phyloP scores from a whole-genome alignment of 2,113 vertebrate species.

The Clarias batrachus region DNA sequence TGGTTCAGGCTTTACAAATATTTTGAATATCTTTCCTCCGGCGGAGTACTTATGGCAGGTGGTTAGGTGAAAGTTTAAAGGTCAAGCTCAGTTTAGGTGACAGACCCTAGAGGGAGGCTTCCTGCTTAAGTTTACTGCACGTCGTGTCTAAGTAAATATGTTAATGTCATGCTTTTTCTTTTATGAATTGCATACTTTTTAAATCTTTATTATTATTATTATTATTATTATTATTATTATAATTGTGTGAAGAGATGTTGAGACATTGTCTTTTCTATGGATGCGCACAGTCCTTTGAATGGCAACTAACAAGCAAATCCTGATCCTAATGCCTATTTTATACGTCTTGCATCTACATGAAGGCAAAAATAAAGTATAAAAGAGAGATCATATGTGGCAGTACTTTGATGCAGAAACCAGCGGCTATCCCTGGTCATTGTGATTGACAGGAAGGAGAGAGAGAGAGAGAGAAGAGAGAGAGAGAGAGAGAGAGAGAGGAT shows the following conservation, averaged over 20 bases:
- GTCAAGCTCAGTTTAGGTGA: slow-evolving; percentile 28
- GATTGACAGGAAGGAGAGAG: background rate
- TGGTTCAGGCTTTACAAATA: slow-evolving; percentile 30
- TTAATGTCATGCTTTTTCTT: background rate
- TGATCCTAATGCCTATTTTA: background rate
- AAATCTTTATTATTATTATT: background rate
- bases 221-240: too few relatives aligned
- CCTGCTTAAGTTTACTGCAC: background rate
- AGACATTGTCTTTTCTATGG: background rate
- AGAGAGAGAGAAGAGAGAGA: too few relatives aligned
- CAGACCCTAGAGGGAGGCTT: background rate
- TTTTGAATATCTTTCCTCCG: slow-evolving; percentile 36
- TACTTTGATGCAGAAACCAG: background rate
- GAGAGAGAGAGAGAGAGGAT: background rate
- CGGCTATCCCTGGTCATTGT: background rate
- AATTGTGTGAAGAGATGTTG: background rate
- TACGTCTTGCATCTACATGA: background rate
- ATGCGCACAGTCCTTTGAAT: background rate
- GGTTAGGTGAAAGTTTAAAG: slow-evolving; percentile 31
- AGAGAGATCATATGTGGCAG: background rate
- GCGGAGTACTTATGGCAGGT: slow-evolving; percentile 24
- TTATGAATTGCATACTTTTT: background rate
- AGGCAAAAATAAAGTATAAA: background rate
- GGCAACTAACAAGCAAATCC: background rate
- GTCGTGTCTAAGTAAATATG: background rate